Base-by-base conservation (phyloP, 2,797 vertebrate species). In the Loriculus beryllinus region DNA sequence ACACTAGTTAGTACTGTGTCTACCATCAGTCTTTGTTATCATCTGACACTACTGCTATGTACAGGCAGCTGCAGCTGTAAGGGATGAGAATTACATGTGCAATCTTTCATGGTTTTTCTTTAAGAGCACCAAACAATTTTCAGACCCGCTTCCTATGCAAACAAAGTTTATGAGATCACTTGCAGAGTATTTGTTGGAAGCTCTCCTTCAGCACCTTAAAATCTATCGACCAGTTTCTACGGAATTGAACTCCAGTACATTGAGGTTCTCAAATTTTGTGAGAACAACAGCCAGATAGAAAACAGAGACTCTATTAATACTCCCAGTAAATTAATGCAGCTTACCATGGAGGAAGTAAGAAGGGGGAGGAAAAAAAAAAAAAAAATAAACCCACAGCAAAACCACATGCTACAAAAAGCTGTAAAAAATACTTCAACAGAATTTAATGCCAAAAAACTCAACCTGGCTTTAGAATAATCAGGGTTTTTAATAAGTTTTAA, bases 31-130 rank as follows among this genome's bases (percentile, higher is more conserved):
- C 65, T 77, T 52, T 16, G n/a, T 3, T 59, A 39, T 14, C 40
- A 59, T 28, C 10, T 5, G 7, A n/a, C 11, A 59, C 22, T 29
- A 59, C 20, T n/a, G 78, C 45, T 31, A 25, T 6, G 60, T 28
- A 48, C 33, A 78, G 25, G 54, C 35, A 91, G 18, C 9, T 87
- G 43, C 21, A 11, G 35, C 20, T 37, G 17, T 16, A 85, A 80
- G 52, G 16, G 11, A 49, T 19, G 14, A 92, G 37, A 83, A 71
- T 12, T 40, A 57, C 0, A 0, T 3, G 10, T 16, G 13, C 4
- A 35, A 35, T 57, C 33, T 57, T 35, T 57, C 33, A 26, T n/a
- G 4, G 7, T 11, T 43, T 80, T 79, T 40, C 67, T 76, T 45
- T 77, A 60, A 70, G 23, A 70, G n/a, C 3, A 2, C 12, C 4